A percentile compares a stretch with the other conserved stretches of the same genome.
These are phyloP conservation scores for Hipparchia sbordonii DNA, from an alignment of 2,888 invertebrate species.

Conservation along the genomic window DNA sequence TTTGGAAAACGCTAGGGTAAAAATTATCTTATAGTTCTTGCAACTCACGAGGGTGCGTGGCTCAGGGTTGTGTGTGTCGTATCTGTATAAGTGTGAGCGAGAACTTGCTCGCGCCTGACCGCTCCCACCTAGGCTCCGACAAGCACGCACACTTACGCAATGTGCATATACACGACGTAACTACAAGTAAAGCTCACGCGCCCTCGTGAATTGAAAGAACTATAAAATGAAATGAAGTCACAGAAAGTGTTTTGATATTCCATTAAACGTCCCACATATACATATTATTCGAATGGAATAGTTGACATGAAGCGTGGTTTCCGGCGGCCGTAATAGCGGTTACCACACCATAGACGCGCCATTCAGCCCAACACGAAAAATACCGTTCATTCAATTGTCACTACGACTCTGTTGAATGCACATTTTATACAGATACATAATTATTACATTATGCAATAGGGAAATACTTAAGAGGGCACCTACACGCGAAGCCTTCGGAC, in stretches of 20 bases:
- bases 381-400: constrained; percentile 43
- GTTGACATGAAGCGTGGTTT: constrained; percentile 65
- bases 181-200: too few relatives aligned
- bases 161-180: too few relatives aligned
- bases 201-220: too few relatives aligned
- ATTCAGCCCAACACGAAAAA: constrained; percentile 43
- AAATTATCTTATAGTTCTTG: too few relatives aligned
- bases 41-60: too few relatives aligned
- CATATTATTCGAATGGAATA: constrained; percentile 44
- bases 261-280: constrained; percentile 57
- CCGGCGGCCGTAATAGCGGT: constrained; percentile 55
- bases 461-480: constrained; percentile 43
- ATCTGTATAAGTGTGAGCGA: too few relatives aligned
- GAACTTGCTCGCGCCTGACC: too few relatives aligned
- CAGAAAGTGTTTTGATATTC: constrained; percentile 39
- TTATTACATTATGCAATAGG: constrained; percentile 43
- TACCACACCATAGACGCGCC: constrained; percentile 36
- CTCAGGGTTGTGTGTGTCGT: too few relatives aligned
- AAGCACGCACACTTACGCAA: too few relatives aligned
- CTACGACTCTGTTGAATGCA: constrained; percentile 27
- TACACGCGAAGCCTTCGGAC: constrained; percentile 42
- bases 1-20: too few relatives aligned
- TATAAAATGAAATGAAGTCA: constrained; percentile 20
- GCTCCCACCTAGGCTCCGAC: too few relatives aligned
- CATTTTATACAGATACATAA: constrained; percentile 35